Percentiles rank a stretch among this genome's conserved stretches.
Evolutionary conservation across 1,140 invertebrate species (phyloP).

Genomic region (Aporrectodea caliginosa): DNA sequence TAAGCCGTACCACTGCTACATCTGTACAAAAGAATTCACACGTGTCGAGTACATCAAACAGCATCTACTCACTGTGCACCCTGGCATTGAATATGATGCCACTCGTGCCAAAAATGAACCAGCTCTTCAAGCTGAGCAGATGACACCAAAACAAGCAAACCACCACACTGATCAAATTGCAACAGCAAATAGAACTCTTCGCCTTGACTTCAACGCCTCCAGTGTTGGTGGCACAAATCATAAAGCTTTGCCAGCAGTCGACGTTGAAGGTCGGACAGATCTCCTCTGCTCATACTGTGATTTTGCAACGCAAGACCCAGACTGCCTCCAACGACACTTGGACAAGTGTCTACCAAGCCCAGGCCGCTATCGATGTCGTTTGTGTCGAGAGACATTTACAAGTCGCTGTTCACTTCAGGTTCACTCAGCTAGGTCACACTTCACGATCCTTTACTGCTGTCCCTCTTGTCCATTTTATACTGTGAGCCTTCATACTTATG

Average conservation of each 20-base stretch:
- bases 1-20: constrained; percentile 24
- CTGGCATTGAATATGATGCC: constrained; percentile 8
- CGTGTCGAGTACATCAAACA: constrained; percentile 16
- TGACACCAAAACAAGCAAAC: not conserved
- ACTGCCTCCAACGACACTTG: not conserved
- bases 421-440: not conserved
- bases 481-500: not conserved
- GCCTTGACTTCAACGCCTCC: no score
- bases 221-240: no score
- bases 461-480: not conserved
- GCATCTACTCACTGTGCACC: constrained; percentile 8
- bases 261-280: not conserved
- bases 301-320: not conserved
- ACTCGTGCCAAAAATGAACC: not conserved
- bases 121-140: not conserved
- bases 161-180: no score
- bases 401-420: not conserved
- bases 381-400: not conserved
- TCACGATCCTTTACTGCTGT: constrained; percentile 8
- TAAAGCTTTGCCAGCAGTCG: no score
- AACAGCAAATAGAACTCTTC: no score
- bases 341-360: not conserved
- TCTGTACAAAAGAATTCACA: constrained; percentile 23
- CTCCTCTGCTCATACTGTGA: constrained; percentile 20
- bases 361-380: not conserved